Conservation (phyloP, 2,888 invertebrate genomes). For the Deilephila elpenor region DNA sequence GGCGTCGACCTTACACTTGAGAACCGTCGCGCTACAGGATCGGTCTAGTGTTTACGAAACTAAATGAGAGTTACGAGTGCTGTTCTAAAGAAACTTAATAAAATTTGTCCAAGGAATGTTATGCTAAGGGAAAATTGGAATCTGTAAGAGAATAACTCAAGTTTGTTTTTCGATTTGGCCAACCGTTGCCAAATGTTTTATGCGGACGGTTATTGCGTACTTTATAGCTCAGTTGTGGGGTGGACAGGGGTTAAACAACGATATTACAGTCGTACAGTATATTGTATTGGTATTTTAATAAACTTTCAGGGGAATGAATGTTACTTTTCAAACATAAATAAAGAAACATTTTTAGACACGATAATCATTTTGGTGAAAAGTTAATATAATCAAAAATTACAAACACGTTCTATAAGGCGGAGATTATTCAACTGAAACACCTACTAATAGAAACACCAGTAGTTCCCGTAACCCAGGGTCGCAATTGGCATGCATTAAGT, state of each 20-base stretch:
- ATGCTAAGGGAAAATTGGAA: conserved; percentile 29
- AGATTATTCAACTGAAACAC: too few species aligned
- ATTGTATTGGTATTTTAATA: neutral
- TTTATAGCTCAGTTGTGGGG: neutral
- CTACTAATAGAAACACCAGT: too few species aligned
- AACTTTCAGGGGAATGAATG: too few species aligned
- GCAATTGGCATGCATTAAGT: too few species aligned
- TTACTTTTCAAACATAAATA: too few species aligned
- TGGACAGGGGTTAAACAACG: neutral
- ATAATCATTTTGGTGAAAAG: too few species aligned
- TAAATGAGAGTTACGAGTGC: conserved; percentile 35
- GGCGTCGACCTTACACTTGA: neutral
- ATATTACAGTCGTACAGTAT: neutral
- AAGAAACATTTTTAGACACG: too few species aligned
- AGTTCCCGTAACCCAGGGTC: too few species aligned
- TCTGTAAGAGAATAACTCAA: conserved; percentile 29
- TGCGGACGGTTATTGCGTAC: conserved; percentile 19
- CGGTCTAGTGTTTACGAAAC: conserved; percentile 34
- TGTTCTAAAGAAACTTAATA: conserved; percentile 33
- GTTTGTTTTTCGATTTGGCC: conserved; percentile 30
- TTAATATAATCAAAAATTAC: too few species aligned
- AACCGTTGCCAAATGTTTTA: conserved; percentile 27
- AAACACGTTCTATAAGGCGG: too few species aligned
- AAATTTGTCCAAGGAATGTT: conserved; percentile 33
- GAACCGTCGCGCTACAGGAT: conserved; percentile 26